A percentile compares a stretch with the other conserved stretches of the same genome.
Evolutionary conservation across 2,888 invertebrate species (phyloP).

Genomic region (Chromoteleia sp.): DNA sequence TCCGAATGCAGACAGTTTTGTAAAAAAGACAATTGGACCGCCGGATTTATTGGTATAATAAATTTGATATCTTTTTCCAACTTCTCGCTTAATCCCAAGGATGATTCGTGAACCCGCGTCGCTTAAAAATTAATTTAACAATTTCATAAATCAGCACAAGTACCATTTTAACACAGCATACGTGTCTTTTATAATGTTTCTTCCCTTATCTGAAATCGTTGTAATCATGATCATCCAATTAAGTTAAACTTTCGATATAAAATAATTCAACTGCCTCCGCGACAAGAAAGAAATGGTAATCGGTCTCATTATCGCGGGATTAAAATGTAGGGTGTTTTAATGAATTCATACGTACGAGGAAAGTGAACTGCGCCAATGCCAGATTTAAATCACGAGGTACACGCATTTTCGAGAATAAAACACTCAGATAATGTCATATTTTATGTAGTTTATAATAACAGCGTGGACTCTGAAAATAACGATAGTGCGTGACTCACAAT

Average conservation of each 20-base stretch:
- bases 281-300: slow-evolving; percentile 32
- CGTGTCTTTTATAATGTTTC: too few relatives aligned
- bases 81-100: too few relatives aligned
- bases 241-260: slow-evolving; percentile 23
- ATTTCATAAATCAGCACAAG: too few relatives aligned
- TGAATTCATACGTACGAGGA: slow-evolving; percentile 77
- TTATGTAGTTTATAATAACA: slow-evolving; percentile 36
- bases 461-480: slow-evolving; percentile 3
- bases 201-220: slow-evolving; percentile 26
- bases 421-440: slow-evolving; percentile 41
- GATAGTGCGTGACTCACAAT: slow-evolving; percentile 42
- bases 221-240: slow-evolving; percentile 32
- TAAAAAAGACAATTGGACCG: too few relatives aligned
- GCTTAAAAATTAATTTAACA: too few relatives aligned
- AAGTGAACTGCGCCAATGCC: slow-evolving; percentile 34
- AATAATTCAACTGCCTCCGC: slow-evolving; percentile 17
- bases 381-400: slow-evolving; percentile 37
- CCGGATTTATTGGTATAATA: too few relatives aligned
- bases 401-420: slow-evolving; percentile 42
- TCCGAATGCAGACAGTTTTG: too few relatives aligned
- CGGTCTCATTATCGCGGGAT: slow-evolving; percentile 68
- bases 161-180: too few relatives aligned
- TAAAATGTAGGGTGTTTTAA: slow-evolving; percentile 81
- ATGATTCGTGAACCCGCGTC: too few relatives aligned
- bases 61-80: too few relatives aligned